phyloP scores from a whole-genome alignment of 2,113 vertebrate species.

The Xyrauchen texanus region DNA sequence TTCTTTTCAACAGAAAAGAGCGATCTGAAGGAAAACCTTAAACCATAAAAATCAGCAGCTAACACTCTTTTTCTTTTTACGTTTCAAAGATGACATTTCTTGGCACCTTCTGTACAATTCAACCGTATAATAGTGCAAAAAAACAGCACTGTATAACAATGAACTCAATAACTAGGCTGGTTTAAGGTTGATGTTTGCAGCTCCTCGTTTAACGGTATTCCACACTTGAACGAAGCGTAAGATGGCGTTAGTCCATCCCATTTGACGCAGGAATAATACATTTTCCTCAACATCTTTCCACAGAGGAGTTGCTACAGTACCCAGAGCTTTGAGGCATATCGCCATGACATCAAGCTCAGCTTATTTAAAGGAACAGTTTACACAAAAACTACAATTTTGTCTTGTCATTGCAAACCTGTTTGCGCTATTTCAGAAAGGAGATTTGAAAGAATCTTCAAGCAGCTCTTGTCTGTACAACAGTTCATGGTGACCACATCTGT shows the following conservation, averaged over 20 bases:
- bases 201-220: background rate
- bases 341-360: background rate
- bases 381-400: background rate
- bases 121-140: background rate
- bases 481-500: no score
- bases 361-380: background rate
- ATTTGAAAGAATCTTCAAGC: no score
- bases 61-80: background rate
- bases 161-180: background rate
- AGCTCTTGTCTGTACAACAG: no score
- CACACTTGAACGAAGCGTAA: background rate
- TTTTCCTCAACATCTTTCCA: background rate
- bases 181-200: constrained; percentile 3
- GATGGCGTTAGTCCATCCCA: background rate
- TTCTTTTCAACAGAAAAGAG: constrained; percentile 32
- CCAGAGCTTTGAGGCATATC: background rate
- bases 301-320: constrained; percentile 32
- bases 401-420: background rate
- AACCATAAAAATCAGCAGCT: constrained; percentile 5
- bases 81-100: constrained; percentile 8
- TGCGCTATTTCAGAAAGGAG: no score
- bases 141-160: constrained; percentile 16
- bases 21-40: background rate
- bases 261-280: no score
- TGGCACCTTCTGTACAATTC: constrained; percentile 12